Evolutionary conservation across 2,797 vertebrate genomes (phyloP).

Genomic region (Sylvilagus floridanus): DNA sequence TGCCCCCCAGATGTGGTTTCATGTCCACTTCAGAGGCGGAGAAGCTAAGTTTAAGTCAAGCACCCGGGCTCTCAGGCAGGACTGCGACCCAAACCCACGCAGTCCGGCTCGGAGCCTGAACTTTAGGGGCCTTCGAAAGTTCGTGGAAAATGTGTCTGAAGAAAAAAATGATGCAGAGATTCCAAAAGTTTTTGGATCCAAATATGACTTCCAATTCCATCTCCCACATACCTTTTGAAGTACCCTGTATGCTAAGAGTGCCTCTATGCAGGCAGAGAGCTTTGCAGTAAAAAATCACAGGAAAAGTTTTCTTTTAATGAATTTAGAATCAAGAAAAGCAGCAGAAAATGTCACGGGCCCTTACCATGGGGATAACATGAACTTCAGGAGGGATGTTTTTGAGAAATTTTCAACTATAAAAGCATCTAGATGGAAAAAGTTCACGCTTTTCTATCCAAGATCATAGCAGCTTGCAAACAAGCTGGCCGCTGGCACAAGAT

Average conservation of each 20-base stretch:
- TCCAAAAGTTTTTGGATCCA: no score
- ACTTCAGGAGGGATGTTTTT: not conserved
- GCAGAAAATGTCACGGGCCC: not conserved
- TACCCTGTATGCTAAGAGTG: no score
- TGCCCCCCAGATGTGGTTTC: not conserved
- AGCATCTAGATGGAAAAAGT: slow-evolving; percentile 54
- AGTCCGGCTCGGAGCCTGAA: not conserved
- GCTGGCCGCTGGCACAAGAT: slow-evolving; percentile 54
- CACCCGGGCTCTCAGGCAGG: rapidly evolving
- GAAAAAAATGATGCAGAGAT: no score
- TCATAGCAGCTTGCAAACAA: slow-evolving; percentile 79
- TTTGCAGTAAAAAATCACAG: not conserved
- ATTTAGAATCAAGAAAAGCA: not conserved
- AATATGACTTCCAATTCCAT: no score
- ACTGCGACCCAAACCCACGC: not conserved
- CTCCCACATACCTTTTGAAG: no score
- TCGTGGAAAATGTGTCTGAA: no score
- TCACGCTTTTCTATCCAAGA: slow-evolving; percentile 69
- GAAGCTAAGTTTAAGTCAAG: not conserved
- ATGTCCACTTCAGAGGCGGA: not conserved
- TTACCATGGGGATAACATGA: not conserved
- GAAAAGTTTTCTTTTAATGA: not conserved
- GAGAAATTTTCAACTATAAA: slow-evolving; percentile 10
- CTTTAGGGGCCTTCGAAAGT: not conserved
- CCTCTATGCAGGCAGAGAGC: not conserved